These are phyloP conservation scores for Pinctada fucata DNA, from an alignment of 2,888 invertebrate species.

Conservation along the genomic window DNA sequence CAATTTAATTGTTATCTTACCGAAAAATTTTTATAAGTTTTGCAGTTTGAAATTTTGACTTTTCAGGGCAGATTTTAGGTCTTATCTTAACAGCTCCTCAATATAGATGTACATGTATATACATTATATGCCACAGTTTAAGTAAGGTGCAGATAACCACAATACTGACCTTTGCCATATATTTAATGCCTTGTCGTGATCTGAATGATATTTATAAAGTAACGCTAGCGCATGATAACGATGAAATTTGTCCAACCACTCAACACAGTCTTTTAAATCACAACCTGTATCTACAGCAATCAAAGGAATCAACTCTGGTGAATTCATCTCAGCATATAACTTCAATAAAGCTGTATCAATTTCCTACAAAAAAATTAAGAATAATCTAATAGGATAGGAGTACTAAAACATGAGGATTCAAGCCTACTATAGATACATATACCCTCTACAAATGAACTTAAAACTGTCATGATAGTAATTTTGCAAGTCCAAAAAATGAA, in stretches of 20 bases:
- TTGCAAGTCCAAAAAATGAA: too few species aligned
- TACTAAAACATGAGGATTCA: not conserved
- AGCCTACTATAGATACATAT: too few species aligned
- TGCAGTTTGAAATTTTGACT: too few species aligned
- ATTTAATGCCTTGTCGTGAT: constrained; percentile 76
- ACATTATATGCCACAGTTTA: too few species aligned
- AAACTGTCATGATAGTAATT: too few species aligned
- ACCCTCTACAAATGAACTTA: too few species aligned
- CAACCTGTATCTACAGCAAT: constrained; percentile 70
- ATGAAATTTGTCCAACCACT: constrained; percentile 74
- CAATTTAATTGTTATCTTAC: too few species aligned
- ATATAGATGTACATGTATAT: too few species aligned
- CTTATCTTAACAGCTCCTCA: too few species aligned
- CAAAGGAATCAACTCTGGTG: constrained; percentile 71
- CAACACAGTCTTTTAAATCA: constrained; percentile 77
- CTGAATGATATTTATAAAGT: constrained; percentile 75
- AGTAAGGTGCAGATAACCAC: too few species aligned
- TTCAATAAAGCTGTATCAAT: constrained; percentile 78
- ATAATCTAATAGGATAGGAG: not conserved
- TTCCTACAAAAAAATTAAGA: constrained; percentile 70
- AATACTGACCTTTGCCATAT: constrained; percentile 76
- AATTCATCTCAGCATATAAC: constrained; percentile 75
- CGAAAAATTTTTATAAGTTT: too few species aligned
- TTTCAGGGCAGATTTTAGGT: too few species aligned
- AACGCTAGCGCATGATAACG: constrained; percentile 77